Conservation (phyloP, 2,113 vertebrate genomes). For the Mirounga angustirostris region DNA sequence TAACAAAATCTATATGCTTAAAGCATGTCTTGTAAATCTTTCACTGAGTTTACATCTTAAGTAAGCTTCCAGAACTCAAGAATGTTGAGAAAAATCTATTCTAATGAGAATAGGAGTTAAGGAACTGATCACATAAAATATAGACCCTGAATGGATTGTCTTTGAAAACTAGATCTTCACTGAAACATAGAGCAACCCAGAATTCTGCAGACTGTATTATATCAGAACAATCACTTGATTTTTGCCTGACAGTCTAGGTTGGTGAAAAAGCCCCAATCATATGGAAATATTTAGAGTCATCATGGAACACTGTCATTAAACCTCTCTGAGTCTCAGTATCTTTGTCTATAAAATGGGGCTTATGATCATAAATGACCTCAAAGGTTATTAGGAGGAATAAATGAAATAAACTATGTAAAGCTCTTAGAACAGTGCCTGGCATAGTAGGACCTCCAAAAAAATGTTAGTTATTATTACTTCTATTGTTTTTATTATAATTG, state of each 20-base stretch:
- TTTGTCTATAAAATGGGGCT: constrained; percentile 17
- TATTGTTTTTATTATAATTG: neutral
- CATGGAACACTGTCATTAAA: constrained; percentile 35
- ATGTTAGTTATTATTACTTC: constrained; percentile 9
- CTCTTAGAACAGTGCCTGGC: neutral
- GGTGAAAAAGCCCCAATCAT: neutral
- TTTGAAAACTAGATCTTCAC: constrained; percentile 19
- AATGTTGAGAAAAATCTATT: constrained; percentile 45
- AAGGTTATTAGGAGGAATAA: constrained; percentile 15
- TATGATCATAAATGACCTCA: constrained; percentile 14
- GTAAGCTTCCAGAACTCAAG: constrained; percentile 31
- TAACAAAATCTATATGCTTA: constrained; percentile 3
- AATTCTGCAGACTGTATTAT: constrained; percentile 14
- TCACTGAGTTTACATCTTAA: neutral
- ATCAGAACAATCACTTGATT: constrained; percentile 27
- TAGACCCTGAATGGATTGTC: neutral
- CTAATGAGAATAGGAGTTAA: constrained; percentile 30
- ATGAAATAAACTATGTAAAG: constrained; percentile 15
- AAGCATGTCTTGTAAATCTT: constrained; percentile 1
- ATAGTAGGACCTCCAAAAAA: constrained; percentile 1
- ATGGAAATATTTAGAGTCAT: constrained; percentile 29
- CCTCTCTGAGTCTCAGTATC: neutral
- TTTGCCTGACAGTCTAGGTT: constrained; percentile 33
- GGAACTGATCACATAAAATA: constrained; percentile 16
- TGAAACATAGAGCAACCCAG: neutral